These are phyloP conservation scores for Babyrousa celebensis DNA, from an alignment of 2,797 vertebrate genomes.

Conservation along the genomic window DNA sequence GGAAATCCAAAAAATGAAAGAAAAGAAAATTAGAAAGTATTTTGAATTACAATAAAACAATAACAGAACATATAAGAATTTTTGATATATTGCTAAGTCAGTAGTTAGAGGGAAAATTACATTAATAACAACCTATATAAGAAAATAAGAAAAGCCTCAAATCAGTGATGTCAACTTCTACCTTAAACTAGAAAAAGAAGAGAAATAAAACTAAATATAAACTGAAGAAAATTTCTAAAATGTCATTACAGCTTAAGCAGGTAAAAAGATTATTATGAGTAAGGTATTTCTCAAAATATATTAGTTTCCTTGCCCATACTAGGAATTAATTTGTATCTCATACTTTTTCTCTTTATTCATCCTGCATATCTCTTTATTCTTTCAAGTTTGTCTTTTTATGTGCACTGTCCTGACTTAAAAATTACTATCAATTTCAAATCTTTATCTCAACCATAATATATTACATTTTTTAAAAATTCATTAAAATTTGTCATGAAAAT, in stretches of 20 bases:
- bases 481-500: neutral
- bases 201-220: neutral
- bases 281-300: neutral
- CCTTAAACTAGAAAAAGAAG: neutral
- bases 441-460: neutral
- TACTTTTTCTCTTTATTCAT: neutral
- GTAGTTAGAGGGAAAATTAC: too few species aligned
- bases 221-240: slow-evolving; percentile 29
- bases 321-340: neutral
- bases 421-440: slow-evolving; percentile 7
- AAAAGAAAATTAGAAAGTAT: neutral
- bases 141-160: slow-evolving; percentile 29
- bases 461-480: neutral
- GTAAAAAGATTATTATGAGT: neutral
- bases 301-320: neutral
- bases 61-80: neutral
- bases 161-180: neutral
- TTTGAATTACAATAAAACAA: neutral
- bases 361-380: neutral
- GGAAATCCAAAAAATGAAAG: neutral
- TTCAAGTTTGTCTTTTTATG: neutral
- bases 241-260: neutral
- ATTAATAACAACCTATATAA: neutral
- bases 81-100: neutral
- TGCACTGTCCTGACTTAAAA: neutral